phyloP scores from a whole-genome alignment of 2,888 invertebrate species.

The Linnaemya vulpina region DNA sequence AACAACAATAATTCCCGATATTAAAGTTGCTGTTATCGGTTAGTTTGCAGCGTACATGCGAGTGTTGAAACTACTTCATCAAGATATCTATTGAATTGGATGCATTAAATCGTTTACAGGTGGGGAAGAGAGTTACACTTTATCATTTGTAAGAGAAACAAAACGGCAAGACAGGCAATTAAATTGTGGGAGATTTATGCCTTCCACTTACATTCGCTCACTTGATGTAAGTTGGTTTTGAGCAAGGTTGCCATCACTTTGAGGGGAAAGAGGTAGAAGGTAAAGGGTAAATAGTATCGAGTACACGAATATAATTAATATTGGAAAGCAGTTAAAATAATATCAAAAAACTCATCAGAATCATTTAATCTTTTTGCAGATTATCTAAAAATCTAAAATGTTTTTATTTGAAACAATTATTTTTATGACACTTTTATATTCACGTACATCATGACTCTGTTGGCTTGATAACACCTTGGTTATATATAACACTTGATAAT shows the following conservation, averaged over 20 bases:
- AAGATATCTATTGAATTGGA: not conserved
- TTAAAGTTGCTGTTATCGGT: conserved; percentile 26
- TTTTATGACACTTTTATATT: not conserved
- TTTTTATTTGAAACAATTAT: not conserved
- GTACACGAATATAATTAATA: not conserved
- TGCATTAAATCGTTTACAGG: conserved; percentile 16
- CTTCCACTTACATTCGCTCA: not conserved
- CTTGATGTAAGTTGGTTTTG: conserved; percentile 6
- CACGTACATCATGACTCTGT: not conserved
- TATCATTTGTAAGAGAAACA: conserved; percentile 8
- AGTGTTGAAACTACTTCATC: conserved; percentile 41
- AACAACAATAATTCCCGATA: conserved; percentile 54
- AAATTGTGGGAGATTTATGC: not conserved
- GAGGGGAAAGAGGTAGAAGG: not conserved
- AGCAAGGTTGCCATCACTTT: conserved; percentile 23
- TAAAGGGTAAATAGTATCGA: not conserved
- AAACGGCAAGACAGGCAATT: not conserved
- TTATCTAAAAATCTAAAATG: not conserved
- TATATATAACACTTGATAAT: not conserved
- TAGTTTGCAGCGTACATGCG: conserved; percentile 17
- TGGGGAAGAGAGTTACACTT: conserved; percentile 4
- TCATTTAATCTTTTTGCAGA: not conserved
- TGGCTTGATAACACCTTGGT: not conserved
- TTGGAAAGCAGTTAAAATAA: not conserved
- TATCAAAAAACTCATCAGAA: not conserved